Conservation (phyloP, 2,888 invertebrate species). For the Lagria hirta region DNA sequence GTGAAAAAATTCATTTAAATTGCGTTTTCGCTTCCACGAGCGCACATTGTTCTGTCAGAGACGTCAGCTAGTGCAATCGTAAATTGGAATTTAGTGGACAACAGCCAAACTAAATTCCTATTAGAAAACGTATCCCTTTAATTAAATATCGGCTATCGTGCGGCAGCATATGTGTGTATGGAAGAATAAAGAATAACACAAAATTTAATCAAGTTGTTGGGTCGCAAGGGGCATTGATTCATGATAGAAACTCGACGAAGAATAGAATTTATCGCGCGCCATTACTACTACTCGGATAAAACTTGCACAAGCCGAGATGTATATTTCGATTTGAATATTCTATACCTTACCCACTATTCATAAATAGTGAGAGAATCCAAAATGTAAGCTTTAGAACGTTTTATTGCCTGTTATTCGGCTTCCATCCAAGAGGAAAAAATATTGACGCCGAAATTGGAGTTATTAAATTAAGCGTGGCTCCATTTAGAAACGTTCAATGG, state of each 20-base stretch:
- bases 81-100: constrained; percentile 10
- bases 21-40: background rate
- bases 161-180: constrained; percentile 10
- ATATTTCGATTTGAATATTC: no score
- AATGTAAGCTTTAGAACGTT: no score
- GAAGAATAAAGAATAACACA: constrained; percentile 13
- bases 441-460: no score
- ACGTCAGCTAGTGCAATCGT: constrained; percentile 2
- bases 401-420: no score
- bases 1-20: no score
- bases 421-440: no score
- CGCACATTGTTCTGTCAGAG: background rate
- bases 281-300: no score
- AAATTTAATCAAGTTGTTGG: constrained; percentile 13
- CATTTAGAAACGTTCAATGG: no score
- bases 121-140: constrained; percentile 13
- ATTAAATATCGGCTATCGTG: constrained; percentile 8
- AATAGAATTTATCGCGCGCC: constrained; percentile 6
- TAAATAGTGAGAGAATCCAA: no score
- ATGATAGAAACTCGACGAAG: constrained; percentile 8
- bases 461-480: no score
- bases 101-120: constrained; percentile 3
- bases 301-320: no score
- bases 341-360: no score
- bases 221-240: constrained; percentile 10